Evolutionary conservation across 2,797 vertebrate genomes (phyloP).

Genomic region (Trematomus bernacchii): DNA sequence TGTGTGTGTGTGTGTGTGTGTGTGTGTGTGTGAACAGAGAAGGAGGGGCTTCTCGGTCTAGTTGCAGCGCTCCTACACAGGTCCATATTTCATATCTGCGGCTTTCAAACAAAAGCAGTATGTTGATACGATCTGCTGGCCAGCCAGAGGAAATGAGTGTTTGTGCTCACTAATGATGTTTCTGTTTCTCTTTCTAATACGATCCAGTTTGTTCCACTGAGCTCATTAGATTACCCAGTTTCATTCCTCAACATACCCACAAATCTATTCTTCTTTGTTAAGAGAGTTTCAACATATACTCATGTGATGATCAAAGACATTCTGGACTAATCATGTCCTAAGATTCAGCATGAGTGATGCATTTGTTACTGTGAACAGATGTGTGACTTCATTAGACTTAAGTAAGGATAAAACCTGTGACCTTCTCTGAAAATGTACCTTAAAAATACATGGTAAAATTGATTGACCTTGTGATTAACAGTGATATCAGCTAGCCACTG

Average conservation of each 20-base stretch:
- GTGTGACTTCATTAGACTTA: neutral
- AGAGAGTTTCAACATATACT: slow-evolving; percentile 32
- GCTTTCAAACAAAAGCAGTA: slow-evolving; percentile 82
- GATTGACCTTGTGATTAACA: neutral
- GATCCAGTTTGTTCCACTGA: slow-evolving; percentile 64
- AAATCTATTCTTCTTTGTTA: slow-evolving; percentile 38
- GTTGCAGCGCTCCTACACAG: slow-evolving; percentile 65
- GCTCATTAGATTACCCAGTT: slow-evolving; percentile 50
- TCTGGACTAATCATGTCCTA: neutral
- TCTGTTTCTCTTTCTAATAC: slow-evolving; percentile 75
- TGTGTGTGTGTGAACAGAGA: slow-evolving; percentile 16
- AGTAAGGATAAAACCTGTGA: neutral
- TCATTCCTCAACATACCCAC: slow-evolving; percentile 60
- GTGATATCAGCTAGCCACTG: neutral
- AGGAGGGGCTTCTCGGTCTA: slow-evolving; percentile 38
- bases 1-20: slow-evolving; percentile 24
- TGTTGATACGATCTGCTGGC: slow-evolving; percentile 82
- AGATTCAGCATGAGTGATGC: slow-evolving; percentile 20
- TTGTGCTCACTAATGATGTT: slow-evolving; percentile 79
- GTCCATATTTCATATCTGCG: slow-evolving; percentile 81
- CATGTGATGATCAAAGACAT: slow-evolving; percentile 18
- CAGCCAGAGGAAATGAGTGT: slow-evolving; percentile 80
- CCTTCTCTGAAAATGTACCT: too few relatives aligned
- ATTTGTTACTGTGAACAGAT: slow-evolving; percentile 13
- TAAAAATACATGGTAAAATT: too few relatives aligned